These are phyloP conservation scores for Empis stercorea DNA, from an alignment of 2,888 invertebrate species.

Conservation along the genomic window DNA sequence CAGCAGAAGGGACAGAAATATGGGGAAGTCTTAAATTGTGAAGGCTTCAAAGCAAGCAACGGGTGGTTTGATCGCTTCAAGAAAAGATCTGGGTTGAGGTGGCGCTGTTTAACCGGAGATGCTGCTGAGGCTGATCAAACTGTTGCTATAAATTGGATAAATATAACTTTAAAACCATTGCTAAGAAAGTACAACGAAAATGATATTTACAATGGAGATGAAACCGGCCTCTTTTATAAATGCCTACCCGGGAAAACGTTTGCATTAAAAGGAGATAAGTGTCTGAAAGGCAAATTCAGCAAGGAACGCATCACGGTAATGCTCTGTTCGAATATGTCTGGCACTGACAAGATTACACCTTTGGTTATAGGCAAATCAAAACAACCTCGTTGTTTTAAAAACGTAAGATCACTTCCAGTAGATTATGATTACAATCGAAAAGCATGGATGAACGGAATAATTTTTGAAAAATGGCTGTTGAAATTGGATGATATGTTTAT, in stretches of 20 bases:
- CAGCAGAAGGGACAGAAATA: not conserved
- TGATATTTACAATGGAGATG: slow-evolving; percentile 6
- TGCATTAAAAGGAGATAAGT: slow-evolving; percentile 22
- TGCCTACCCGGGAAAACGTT: slow-evolving; percentile 20
- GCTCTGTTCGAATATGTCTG: slow-evolving; percentile 23
- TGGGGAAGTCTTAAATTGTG: not conserved
- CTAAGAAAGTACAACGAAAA: slow-evolving; percentile 18
- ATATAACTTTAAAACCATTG: slow-evolving; percentile 15
- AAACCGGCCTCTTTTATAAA: slow-evolving; percentile 22
- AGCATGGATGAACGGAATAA: slow-evolving; percentile 19
- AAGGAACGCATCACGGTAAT: slow-evolving; percentile 23
- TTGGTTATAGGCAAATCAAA: slow-evolving; percentile 24
- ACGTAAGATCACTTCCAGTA: slow-evolving; percentile 17
- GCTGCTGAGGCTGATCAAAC: not conserved
- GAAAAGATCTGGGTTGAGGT: slow-evolving; percentile 3
- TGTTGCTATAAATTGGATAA: slow-evolving; percentile 9
- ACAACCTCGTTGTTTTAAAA: slow-evolving; percentile 24
- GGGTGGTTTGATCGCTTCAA: slow-evolving; percentile 15
- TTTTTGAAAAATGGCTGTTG: slow-evolving; percentile 8
- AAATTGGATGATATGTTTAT: not conserved
- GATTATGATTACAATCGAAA: slow-evolving; percentile 18
- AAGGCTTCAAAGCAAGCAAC: slow-evolving; percentile 11
- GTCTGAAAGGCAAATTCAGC: slow-evolving; percentile 19
- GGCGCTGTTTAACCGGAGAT: not conserved
- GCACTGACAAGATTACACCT: slow-evolving; percentile 21